Evolutionary conservation across 2,888 invertebrate species (phyloP).

Genomic region (Cylindroiulus punctatus): DNA sequence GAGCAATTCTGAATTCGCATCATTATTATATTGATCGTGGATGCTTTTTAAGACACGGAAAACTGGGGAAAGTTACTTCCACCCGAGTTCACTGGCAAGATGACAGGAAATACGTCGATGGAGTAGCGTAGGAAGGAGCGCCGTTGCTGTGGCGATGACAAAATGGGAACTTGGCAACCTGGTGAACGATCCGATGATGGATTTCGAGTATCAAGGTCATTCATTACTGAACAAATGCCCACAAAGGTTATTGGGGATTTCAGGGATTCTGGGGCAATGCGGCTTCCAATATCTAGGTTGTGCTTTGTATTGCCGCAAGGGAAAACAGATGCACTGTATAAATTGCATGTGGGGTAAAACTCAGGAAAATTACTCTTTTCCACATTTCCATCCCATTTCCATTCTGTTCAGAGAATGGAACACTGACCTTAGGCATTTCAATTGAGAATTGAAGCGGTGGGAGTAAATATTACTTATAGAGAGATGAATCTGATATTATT

Average conservation of each 20-base stretch:
- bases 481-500: too few relatives aligned
- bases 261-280: neutral
- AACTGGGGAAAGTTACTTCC: neutral
- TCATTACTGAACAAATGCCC: neutral
- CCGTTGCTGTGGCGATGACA: conserved; percentile 21
- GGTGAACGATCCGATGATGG: conserved; percentile 34
- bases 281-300: neutral
- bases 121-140: neutral
- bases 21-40: conserved; percentile 3
- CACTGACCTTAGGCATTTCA: too few relatives aligned
- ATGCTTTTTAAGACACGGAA: conserved; percentile 6
- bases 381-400: too few relatives aligned
- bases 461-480: too few relatives aligned
- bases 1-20: neutral
- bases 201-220: conserved; percentile 1
- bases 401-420: too few relatives aligned
- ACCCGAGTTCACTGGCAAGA: neutral
- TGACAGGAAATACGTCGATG: neutral
- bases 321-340: too few relatives aligned
- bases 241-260: neutral
- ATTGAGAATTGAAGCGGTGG: too few relatives aligned
- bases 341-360: too few relatives aligned
- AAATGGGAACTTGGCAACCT: neutral
- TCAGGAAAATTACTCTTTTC: too few relatives aligned
- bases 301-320: too few relatives aligned